phyloP scores from a whole-genome alignment of 2,888 invertebrate species.

The Sinohyriopsis cumingii region DNA sequence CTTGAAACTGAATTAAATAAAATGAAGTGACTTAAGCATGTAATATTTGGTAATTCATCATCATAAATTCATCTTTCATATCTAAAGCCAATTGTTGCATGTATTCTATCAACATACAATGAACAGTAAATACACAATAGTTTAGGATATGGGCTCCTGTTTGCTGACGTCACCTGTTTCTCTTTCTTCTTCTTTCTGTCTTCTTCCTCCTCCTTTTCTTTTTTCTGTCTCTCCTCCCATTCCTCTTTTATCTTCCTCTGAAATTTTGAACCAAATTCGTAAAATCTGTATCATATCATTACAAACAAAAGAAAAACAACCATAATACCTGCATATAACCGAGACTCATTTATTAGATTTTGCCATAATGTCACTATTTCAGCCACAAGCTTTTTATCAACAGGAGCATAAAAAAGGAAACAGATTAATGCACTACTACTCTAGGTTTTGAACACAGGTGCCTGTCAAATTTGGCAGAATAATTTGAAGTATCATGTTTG shows the following conservation, averaged over 20 bases:
- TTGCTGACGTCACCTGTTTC: slow-evolving; percentile 58
- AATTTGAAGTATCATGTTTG: no score
- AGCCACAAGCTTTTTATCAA: background rate
- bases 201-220: slow-evolving; percentile 58
- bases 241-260: slow-evolving; percentile 62
- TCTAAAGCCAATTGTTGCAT: no score
- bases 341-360: background rate
- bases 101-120: background rate
- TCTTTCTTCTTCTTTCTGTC: slow-evolving; percentile 57
- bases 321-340: background rate
- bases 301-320: no score
- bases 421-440: background rate
- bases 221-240: slow-evolving; percentile 65
- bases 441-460: no score
- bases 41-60: no score
- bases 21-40: no score
- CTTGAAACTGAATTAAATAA: no score
- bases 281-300: no score
- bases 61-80: no score
- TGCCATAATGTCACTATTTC: background rate
- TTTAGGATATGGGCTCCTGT: slow-evolving; percentile 1
- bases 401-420: background rate
- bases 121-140: slow-evolving; percentile 14
- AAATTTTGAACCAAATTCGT: slow-evolving; percentile 6
- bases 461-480: no score